These are phyloP conservation scores for Notarius quadriscutis DNA, from an alignment of 2,113 vertebrate species.

Conservation along the genomic window DNA sequence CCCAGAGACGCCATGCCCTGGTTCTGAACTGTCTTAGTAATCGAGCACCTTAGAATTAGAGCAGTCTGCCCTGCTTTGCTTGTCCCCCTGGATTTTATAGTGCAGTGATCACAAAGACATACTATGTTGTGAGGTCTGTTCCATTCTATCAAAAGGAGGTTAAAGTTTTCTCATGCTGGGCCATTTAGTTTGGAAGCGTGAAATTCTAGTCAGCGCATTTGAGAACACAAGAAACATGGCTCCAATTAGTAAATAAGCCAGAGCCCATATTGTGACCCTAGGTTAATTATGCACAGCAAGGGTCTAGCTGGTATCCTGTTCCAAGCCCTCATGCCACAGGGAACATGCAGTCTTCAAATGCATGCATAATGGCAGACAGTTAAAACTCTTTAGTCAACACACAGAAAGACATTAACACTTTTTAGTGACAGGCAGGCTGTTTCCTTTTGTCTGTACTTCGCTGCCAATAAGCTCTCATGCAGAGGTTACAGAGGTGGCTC, in stretches of 20 bases:
- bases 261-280: constrained; percentile 47
- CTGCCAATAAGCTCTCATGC: constrained; percentile 11
- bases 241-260: constrained; percentile 55
- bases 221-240: constrained; percentile 41
- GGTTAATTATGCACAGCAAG: constrained; percentile 46
- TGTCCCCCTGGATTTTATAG: constrained; percentile 25
- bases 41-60: constrained; percentile 37
- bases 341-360: constrained; percentile 16
- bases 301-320: constrained; percentile 46
- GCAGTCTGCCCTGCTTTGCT: constrained; percentile 31
- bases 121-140: neutral
- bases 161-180: constrained; percentile 23
- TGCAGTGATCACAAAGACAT: neutral
- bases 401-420: constrained; percentile 5
- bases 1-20: constrained; percentile 5
- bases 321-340: constrained; percentile 22
- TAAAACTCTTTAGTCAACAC: neutral
- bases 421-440: neutral
- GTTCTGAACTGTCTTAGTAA: constrained; percentile 34
- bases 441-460: constrained; percentile 23
- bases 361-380: neutral
- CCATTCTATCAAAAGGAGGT: constrained; percentile 18
- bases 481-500: neutral
- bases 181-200: constrained; percentile 51
- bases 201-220: constrained; percentile 53